A percentile compares a stretch with the other conserved stretches of the same genome.
Evolutionary conservation across 2,113 vertebrate genomes (phyloP).

Genomic region (Micronycteris hirsuta): DNA sequence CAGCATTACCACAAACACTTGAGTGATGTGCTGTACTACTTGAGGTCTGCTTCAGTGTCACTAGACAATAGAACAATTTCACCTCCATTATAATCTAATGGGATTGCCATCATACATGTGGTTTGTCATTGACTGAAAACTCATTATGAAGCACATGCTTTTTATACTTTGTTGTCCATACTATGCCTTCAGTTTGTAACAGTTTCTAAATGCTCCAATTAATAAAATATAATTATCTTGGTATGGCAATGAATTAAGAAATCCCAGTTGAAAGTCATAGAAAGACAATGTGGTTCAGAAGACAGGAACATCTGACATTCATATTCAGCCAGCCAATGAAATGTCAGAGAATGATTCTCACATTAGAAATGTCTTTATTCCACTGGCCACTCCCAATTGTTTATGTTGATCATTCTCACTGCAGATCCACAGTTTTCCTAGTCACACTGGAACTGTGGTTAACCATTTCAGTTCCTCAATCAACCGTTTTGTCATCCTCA

Average conservation of each 20-base stretch:
- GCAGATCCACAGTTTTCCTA: background rate
- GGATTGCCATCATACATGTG: background rate
- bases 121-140: background rate
- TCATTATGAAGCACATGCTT: background rate
- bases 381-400: background rate
- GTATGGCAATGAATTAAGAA: background rate
- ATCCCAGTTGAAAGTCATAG: background rate
- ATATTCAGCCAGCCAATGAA: background rate
- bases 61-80: background rate
- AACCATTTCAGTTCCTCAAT: background rate
- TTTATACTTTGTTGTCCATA: background rate
- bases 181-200: background rate
- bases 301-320: background rate
- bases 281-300: background rate
- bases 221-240: background rate
- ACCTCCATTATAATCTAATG: background rate
- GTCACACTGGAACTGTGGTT: background rate
- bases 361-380: background rate
- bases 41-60: background rate
- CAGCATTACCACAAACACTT: background rate
- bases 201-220: background rate
- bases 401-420: background rate
- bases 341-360: background rate
- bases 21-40: background rate
- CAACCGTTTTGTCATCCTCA: background rate